Percentiles rank a stretch among this genome's conserved stretches.
These are phyloP conservation scores for Palythoa caribaeorum DNA, from an alignment of 92 coral and sea anemone genomes.

Conservation along the genomic window DNA sequence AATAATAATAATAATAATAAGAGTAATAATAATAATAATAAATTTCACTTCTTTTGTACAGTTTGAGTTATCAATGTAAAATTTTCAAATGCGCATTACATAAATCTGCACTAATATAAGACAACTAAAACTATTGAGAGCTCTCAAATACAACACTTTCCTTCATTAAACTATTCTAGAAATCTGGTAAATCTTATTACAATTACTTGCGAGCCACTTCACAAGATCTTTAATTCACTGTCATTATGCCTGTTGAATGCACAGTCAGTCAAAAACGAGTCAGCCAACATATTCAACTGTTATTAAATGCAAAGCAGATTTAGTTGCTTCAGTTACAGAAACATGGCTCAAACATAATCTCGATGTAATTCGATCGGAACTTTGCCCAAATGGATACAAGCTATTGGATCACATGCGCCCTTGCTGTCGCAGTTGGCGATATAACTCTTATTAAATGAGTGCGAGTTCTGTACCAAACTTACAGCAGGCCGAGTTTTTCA, in stretches of 20 bases:
- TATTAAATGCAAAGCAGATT: slow-evolving; percentile 64
- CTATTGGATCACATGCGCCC: slow-evolving; percentile 63
- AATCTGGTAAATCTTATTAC: slow-evolving; percentile 25
- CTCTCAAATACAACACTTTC: slow-evolving; percentile 11
- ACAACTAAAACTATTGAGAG: not conserved
- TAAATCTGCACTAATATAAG: too few species aligned
- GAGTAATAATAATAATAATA: too few species aligned
- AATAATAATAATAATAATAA: too few species aligned
- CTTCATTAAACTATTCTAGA: slow-evolving; percentile 11
- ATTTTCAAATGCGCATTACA: too few species aligned
- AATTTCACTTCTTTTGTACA: too few species aligned
- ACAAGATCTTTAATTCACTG: slow-evolving; percentile 39
- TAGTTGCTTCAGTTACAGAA: slow-evolving; percentile 52
- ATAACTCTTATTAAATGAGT: too few species aligned
- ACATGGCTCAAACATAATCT: slow-evolving; percentile 53
- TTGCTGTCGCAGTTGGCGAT: slow-evolving; percentile 21
- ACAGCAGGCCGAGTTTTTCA: not conserved
- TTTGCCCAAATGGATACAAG: slow-evolving; percentile 63
- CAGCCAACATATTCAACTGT: slow-evolving; percentile 53
- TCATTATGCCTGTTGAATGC: slow-evolving; percentile 25
- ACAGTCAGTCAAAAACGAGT: slow-evolving; percentile 60
- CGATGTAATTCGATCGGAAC: slow-evolving; percentile 62
- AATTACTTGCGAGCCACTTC: slow-evolving; percentile 40
- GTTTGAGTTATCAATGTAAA: too few species aligned
- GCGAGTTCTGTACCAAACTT: too few species aligned